Conservation (phyloP, 1,140 invertebrate species). For the Drosophila murphyi region DNA sequence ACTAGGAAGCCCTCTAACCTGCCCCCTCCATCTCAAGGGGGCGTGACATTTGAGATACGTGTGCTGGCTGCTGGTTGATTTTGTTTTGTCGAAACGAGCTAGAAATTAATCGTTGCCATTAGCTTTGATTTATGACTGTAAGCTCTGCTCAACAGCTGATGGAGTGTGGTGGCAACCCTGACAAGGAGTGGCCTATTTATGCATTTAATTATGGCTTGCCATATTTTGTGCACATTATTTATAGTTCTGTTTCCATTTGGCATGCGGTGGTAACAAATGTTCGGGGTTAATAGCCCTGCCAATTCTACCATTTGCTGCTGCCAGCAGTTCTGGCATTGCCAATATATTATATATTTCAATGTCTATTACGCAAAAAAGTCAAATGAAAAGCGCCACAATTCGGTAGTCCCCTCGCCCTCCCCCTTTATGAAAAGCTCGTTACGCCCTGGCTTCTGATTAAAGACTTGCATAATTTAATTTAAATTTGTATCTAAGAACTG, state of each 20-base stretch:
- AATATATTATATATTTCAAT: neutral
- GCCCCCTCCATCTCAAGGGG: neutral
- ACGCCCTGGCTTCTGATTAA: too few species aligned
- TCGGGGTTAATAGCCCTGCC: constrained; percentile 58
- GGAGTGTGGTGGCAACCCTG: constrained; percentile 15
- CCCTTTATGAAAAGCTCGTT: too few species aligned
- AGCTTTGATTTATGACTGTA: constrained; percentile 70
- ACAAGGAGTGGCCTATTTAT: constrained; percentile 43
- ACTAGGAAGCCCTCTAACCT: constrained; percentile 14
- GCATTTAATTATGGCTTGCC: constrained; percentile 52
- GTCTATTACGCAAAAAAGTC: constrained; percentile 10
- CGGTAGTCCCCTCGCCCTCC: too few species aligned
- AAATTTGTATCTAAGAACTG: too few species aligned
- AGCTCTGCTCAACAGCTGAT: constrained; percentile 33
- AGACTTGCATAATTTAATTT: too few species aligned
- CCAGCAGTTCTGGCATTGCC: neutral
- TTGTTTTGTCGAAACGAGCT: constrained; percentile 39
- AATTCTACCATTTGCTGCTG: constrained; percentile 19
- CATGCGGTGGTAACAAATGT: constrained; percentile 60
- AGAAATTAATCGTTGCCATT: constrained; percentile 76
- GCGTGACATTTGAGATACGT: constrained; percentile 31
- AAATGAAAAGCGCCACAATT: neutral
- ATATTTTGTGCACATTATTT: constrained; percentile 74
- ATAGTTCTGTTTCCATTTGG: constrained; percentile 58
- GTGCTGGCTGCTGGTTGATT: constrained; percentile 3